These are phyloP conservation scores for Dermatemys mawii DNA, from an alignment of 2,113 vertebrate genomes.

Conservation along the genomic window DNA sequence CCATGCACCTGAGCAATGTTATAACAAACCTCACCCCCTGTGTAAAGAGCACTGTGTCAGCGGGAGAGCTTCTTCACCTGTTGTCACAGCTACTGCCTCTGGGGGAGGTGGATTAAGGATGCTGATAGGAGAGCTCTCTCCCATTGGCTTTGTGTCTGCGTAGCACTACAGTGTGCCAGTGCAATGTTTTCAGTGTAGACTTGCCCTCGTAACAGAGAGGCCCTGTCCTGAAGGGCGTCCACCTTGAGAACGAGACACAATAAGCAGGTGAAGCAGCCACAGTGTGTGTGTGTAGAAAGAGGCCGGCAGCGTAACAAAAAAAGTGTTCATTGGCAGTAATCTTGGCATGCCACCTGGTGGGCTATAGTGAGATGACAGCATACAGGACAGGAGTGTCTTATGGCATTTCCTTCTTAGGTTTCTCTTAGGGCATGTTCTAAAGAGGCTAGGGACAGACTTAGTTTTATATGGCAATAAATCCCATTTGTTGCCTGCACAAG, in stretches of 20 bases:
- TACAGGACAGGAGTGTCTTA: rapidly evolving
- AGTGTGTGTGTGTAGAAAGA: rapidly evolving
- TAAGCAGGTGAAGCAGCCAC: rapidly evolving
- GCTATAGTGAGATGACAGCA: background rate
- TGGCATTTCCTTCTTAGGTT: background rate
- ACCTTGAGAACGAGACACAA: rapidly evolving
- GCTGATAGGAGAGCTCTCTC: too few species aligned
- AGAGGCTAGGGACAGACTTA: background rate
- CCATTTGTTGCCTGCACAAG: background rate
- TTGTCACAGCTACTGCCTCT: background rate
- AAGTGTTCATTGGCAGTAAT: background rate
- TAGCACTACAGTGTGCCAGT: background rate
- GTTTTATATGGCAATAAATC: background rate
- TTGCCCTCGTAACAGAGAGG: background rate
- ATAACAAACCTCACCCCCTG: rapidly evolving
- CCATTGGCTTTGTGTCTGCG: background rate
- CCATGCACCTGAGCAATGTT: background rate
- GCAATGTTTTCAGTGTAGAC: background rate
- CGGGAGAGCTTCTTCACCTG: background rate
- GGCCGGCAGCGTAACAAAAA: background rate
- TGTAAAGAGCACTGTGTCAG: background rate
- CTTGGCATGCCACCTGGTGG: background rate
- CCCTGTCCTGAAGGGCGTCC: background rate
- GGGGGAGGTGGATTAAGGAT: background rate
- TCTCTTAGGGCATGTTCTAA: background rate